These are phyloP conservation scores for Mastacembelus armatus DNA, from an alignment of 2,797 vertebrate genomes.

Conservation along the genomic window DNA sequence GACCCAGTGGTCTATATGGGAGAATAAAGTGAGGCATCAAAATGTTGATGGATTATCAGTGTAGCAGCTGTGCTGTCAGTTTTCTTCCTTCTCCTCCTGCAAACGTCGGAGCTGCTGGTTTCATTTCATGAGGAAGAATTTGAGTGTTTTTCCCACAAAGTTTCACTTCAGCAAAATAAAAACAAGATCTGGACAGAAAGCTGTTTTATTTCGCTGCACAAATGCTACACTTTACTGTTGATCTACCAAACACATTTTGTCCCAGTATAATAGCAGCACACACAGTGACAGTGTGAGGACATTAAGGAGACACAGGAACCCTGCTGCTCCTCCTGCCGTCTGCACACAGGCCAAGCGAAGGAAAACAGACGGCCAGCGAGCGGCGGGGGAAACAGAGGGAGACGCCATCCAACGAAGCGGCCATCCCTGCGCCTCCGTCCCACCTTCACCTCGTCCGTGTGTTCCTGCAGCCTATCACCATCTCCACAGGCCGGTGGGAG, in stretches of 20 bases:
- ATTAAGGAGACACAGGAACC: slow-evolving; percentile 19
- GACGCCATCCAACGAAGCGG: slow-evolving; percentile 50
- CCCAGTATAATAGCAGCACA: neutral
- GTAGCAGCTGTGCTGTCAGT: neutral
- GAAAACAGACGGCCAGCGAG: slow-evolving; percentile 62
- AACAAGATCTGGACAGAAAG: neutral
- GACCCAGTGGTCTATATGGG: too few species aligned
- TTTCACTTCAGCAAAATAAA: neutral
- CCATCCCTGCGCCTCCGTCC: slow-evolving; percentile 46
- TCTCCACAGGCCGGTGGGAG: slow-evolving; percentile 51
- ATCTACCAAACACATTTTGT: neutral
- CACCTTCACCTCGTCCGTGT: slow-evolving; percentile 63
- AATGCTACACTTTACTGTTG: neutral
- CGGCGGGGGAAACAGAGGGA: slow-evolving; percentile 32
- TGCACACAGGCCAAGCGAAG: slow-evolving; percentile 26
- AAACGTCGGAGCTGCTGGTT: neutral
- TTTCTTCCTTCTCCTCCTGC: neutral
- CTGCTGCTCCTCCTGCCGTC: slow-evolving; percentile 39
- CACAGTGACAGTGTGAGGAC: neutral
- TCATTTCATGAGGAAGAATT: neutral
- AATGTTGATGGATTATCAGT: slow-evolving; percentile 1
- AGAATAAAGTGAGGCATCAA: too few species aligned
- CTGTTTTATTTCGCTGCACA: neutral
- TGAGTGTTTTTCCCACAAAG: neutral
- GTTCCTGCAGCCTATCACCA: slow-evolving; percentile 38